Evolutionary conservation across 1,140 invertebrate genomes (phyloP).

Genomic region (Zaprionus capensis): DNA sequence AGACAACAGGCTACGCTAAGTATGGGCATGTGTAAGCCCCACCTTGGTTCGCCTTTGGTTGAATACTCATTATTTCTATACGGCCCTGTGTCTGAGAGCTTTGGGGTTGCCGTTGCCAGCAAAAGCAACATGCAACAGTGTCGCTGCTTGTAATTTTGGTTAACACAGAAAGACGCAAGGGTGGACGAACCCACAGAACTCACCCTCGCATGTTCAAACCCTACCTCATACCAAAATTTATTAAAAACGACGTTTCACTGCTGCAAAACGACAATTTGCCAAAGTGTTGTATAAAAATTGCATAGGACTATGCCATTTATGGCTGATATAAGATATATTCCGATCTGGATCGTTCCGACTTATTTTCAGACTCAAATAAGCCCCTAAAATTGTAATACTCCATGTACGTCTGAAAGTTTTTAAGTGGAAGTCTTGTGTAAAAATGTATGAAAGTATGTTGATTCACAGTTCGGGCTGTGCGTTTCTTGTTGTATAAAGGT

Average conservation of each 20-base stretch:
- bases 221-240: constrained; percentile 26
- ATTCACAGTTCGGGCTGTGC: no score
- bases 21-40: constrained; percentile 21
- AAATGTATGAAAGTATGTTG: no score
- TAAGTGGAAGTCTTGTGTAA: no score
- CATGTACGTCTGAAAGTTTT: no score
- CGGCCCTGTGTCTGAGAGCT: constrained; percentile 9
- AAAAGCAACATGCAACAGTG: constrained; percentile 45
- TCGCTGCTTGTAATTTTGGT: constrained; percentile 28
- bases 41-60: constrained; percentile 41
- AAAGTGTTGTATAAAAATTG: constrained; percentile 33
- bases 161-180: constrained; percentile 23
- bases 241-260: constrained; percentile 31
- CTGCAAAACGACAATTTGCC: constrained; percentile 11
- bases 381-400: no score
- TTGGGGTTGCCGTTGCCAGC: constrained; percentile 7
- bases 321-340: no score
- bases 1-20: constrained; percentile 15
- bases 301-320: background rate
- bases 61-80: constrained; percentile 22
- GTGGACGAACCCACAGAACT: constrained; percentile 12
- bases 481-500: no score
- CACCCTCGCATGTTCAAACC: constrained; percentile 19
- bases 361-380: no score
- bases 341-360: no score